Evolutionary conservation across 2,888 invertebrate species (phyloP).

Genomic region (Seira ritae): DNA sequence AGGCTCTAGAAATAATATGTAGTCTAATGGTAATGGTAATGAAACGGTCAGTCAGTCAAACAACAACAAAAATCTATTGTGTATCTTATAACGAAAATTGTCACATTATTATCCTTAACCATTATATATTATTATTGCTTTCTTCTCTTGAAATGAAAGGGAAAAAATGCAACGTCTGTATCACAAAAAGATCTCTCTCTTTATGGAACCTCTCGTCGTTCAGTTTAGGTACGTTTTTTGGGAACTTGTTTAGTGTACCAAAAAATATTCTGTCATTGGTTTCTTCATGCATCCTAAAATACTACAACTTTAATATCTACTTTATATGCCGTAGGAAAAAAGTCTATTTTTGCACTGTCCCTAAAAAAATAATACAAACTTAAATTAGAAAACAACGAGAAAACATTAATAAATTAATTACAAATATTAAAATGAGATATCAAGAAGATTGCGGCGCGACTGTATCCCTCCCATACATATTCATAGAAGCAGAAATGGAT

Average conservation of each 20-base stretch:
- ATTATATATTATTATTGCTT: slow-evolving; percentile 30
- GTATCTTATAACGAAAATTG: slow-evolving; percentile 16
- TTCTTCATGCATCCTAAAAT: neutral
- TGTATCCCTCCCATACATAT: too few relatives aligned
- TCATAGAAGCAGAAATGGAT: too few relatives aligned
- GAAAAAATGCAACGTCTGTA: slow-evolving; percentile 51
- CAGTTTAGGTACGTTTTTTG: neutral
- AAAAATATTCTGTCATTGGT: neutral
- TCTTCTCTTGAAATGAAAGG: slow-evolving; percentile 10
- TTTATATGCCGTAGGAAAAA: neutral
- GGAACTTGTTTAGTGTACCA: slow-evolving; percentile 3
- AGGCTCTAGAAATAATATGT: too few relatives aligned
- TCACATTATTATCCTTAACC: neutral
- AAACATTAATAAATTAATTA: neutral
- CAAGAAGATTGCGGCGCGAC: neutral
- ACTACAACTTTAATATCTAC: neutral
- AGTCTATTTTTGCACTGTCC: slow-evolving; percentile 59
- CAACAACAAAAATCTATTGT: slow-evolving; percentile 16
- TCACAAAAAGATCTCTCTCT: slow-evolving; percentile 48
- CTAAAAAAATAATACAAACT: slow-evolving; percentile 24
- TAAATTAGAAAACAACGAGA: too few relatives aligned
- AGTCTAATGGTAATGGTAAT: slow-evolving; percentile 50
- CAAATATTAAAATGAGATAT: neutral
- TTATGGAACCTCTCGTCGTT: slow-evolving; percentile 57
- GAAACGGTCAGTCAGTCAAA: slow-evolving; percentile 62